Conservation (phyloP, 2,113 vertebrate genomes). For the Cinclus cinclus region DNA sequence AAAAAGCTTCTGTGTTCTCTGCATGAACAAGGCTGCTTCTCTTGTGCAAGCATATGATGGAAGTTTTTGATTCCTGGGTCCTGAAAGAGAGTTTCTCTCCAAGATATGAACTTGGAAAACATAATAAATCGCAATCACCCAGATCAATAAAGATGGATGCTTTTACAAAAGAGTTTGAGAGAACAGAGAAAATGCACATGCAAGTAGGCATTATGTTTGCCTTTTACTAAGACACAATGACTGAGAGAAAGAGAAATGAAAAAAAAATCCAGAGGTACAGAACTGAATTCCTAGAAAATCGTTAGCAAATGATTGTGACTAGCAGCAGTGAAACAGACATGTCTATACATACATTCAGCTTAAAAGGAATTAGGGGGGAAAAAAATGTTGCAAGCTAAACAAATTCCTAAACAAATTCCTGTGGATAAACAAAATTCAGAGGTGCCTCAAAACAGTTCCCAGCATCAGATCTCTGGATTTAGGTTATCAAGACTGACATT, state of each 20-base stretch:
- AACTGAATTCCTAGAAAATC: neutral
- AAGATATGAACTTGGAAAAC: neutral
- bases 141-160: neutral
- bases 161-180: neutral
- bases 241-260: neutral
- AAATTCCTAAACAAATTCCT: neutral
- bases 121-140: accelerated
- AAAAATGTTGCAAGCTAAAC: neutral
- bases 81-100: neutral
- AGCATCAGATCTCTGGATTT: neutral
- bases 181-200: neutral
- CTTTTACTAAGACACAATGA: neutral
- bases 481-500: neutral
- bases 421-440: neutral
- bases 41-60: neutral
- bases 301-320: neutral
- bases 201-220: neutral
- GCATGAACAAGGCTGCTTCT: neutral
- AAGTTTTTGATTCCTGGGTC: neutral
- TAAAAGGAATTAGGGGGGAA: neutral
- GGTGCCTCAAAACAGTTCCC: neutral
- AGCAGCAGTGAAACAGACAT: neutral
- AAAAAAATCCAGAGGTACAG: neutral
- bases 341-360: neutral
- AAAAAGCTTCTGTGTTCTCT: neutral